Evolutionary conservation across 2,113 vertebrate species (phyloP).

Genomic region (Leiothrix lutea): DNA sequence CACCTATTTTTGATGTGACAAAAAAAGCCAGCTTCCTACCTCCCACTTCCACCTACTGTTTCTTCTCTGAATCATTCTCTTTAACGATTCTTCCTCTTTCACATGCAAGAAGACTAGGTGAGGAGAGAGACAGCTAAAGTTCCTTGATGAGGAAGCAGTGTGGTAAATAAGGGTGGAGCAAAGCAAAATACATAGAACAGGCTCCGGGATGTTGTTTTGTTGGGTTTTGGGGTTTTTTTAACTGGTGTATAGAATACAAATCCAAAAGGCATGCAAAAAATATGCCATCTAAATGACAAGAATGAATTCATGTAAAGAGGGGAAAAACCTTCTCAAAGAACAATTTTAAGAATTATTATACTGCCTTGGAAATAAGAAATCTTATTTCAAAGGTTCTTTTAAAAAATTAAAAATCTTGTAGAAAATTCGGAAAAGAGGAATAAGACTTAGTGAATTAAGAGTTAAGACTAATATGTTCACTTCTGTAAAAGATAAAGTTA

Average conservation of each 20-base stretch:
- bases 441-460: not conserved
- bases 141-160: not conserved
- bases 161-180: not conserved
- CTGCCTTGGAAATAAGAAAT: not conserved
- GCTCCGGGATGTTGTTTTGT: not conserved
- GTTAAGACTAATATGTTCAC: not conserved
- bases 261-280: not conserved
- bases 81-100: not conserved
- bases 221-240: not conserved
- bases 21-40: slow-evolving; percentile 38
- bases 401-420: not conserved
- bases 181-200: not conserved
- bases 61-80: slow-evolving; percentile 18
- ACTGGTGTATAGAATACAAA: not conserved
- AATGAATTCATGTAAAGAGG: not conserved
- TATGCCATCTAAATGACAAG: not conserved
- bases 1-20: slow-evolving; percentile 1
- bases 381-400: not conserved
- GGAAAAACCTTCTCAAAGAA: not conserved
- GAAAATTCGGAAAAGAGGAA: not conserved
- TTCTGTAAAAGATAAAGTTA: not conserved
- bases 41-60: slow-evolving; percentile 19
- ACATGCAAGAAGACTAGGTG: not conserved
- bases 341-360: not conserved
- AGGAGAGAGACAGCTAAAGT: not conserved